These are phyloP conservation scores for Melangyna quadrimaculata DNA, from an alignment of 2,888 invertebrate genomes.

Conservation along the genomic window DNA sequence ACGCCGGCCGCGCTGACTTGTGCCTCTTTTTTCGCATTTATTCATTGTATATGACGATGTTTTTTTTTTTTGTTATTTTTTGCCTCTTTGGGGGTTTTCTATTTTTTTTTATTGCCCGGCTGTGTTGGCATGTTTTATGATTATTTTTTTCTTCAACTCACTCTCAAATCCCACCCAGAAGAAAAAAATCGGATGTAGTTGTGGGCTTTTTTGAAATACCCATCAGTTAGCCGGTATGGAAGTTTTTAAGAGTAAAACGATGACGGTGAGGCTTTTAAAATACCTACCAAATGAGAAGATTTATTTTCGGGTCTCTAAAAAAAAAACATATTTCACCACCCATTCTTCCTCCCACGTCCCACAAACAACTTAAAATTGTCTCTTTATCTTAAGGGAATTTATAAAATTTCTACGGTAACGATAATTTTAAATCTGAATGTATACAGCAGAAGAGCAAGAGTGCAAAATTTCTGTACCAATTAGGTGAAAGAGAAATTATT, in stretches of 20 bases:
- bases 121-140: conserved; percentile 55
- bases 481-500: conserved; percentile 58
- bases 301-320: conserved; percentile 9
- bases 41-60: conserved; percentile 62
- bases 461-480: conserved; percentile 34
- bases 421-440: conserved; percentile 55
- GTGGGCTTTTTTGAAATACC: neutral
- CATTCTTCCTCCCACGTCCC: conserved; percentile 15
- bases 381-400: conserved; percentile 6
- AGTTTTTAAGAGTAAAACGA: conserved; percentile 25
- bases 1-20: conserved; percentile 47
- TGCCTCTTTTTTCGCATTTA: conserved; percentile 66
- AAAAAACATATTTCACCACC: neutral
- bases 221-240: conserved; percentile 6
- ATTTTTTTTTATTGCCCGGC: conserved; percentile 31
- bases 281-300: neutral
- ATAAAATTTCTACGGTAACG: neutral
- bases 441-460: conserved; percentile 30
- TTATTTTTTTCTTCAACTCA: conserved; percentile 15
- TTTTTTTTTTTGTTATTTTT: conserved; percentile 1
- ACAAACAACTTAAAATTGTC: neutral
- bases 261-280: neutral
- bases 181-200: conserved; percentile 25
- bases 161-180: conserved; percentile 5
- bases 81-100: conserved; percentile 40